phyloP scores from a whole-genome alignment of 2,797 vertebrate species.

The Phrynocephalus forsythii region DNA sequence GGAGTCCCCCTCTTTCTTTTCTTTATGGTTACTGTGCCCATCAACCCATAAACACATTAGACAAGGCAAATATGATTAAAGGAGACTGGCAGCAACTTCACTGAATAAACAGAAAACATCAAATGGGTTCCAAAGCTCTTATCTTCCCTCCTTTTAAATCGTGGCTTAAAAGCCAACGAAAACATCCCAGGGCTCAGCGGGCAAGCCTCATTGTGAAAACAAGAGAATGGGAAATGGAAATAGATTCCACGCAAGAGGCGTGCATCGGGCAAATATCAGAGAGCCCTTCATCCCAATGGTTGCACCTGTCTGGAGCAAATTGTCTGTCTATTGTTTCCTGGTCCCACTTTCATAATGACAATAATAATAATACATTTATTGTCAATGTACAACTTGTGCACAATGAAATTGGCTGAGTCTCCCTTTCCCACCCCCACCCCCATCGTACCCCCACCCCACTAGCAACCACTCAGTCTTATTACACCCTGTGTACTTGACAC shows the following conservation, averaged over 20 bases:
- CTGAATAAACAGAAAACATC: conserved; percentile 55
- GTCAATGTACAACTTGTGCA: too few species aligned
- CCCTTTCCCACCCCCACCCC: too few species aligned
- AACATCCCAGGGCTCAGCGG: conserved; percentile 42
- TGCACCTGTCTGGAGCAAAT: conserved; percentile 24
- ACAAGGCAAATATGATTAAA: conserved; percentile 57
- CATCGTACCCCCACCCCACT: too few species aligned
- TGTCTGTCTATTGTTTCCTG: background rate
- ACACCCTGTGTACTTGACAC: too few species aligned
- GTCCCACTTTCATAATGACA: background rate
- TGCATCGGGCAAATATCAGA: background rate
- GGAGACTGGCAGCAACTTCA: conserved; percentile 35
- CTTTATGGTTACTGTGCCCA: conserved; percentile 43
- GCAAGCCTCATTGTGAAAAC: conserved; percentile 36
- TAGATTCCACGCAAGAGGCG: background rate
- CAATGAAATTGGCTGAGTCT: too few species aligned
- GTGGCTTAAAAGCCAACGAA: conserved; percentile 45
- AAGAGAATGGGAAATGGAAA: conserved; percentile 11
- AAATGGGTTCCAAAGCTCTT: conserved; percentile 41
- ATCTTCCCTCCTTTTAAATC: conserved; percentile 39
- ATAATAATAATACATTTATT: too few species aligned
- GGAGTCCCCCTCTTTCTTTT: conserved; percentile 16
- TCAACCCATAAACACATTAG: conserved; percentile 16
- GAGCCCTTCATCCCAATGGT: conserved; percentile 15
- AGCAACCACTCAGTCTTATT: too few species aligned